Base-by-base conservation (phyloP, 64 coral and sea anemone genomes). In the Porites australiensis region DNA sequence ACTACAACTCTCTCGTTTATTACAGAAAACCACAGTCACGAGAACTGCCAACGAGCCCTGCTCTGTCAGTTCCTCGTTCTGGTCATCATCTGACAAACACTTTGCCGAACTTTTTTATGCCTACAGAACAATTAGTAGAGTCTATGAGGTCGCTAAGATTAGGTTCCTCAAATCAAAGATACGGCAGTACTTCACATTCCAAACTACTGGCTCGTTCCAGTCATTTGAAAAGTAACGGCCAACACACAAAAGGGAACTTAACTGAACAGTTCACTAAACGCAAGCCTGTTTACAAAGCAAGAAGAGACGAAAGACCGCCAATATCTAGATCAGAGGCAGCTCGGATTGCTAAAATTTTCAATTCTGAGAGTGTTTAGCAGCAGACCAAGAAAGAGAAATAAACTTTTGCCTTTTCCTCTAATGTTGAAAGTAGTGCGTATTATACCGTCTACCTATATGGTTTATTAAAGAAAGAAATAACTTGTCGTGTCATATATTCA, bases 61-160 rank as follows among this genome's bases (percentile, higher is more conserved):
- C 57, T 66, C 45, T 89, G 7, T 64, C 87, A 37, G 66, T 54
- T 74, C 53, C 52, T 27, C 20, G 27, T 20, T 2, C 9, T 12
- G 18, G 7, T 15, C 45, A 82, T 20, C 77, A 82, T 4, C 66
- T 46, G 4, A 71, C 13, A 49, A 66, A 46, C 3, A 15, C 47
- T 70, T 81, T 94, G 47, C 95, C 92, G 63, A 94, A 97, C 58
- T 97, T 97, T 68, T 97, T 97, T 64, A 88, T 97, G 83, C 95
- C 95, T 23, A 82, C 87, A 91, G 82, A 84, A 22, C 88, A 97
- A 69, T 66, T 97, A 63, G 95, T 82, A 74, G 79, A 97, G 18
- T 88, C 83, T 13, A 97, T 97, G 95, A 90, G 95, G 50, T 82
- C 92, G 11, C 78, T 97, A 48, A 79, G 92, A 78, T 72, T 94